phyloP scores from a whole-genome alignment of 2,797 vertebrate genomes.

The Tachyglossus aculeatus region DNA sequence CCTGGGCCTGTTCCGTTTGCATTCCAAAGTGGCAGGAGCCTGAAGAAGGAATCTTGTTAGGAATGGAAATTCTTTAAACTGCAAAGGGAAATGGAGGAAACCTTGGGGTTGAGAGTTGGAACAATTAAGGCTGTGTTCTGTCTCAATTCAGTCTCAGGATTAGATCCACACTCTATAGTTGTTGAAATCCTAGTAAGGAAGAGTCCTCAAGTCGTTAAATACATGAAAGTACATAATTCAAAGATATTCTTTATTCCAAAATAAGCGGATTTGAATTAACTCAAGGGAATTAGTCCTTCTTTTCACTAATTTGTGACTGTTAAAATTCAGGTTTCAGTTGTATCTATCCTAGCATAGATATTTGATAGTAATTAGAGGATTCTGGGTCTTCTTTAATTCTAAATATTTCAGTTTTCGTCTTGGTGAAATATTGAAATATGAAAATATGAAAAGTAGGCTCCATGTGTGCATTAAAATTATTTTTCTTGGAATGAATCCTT shows the following conservation, averaged over 20 bases:
- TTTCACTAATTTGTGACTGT: slow-evolving; percentile 19
- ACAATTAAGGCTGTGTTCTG: slow-evolving; percentile 58
- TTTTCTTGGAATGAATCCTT: slow-evolving; percentile 9
- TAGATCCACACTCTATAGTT: not conserved
- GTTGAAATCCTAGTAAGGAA: slow-evolving; percentile 43
- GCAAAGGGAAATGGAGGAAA: slow-evolving; percentile 50
- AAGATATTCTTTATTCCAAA: slow-evolving; percentile 26
- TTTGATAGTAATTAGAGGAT: slow-evolving; percentile 60
- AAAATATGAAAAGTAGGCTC: slow-evolving; percentile 45
- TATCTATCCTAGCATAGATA: slow-evolving; percentile 26
- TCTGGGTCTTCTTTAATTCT: slow-evolving; percentile 46
- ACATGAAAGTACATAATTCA: slow-evolving; percentile 32
- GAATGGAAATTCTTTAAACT: slow-evolving; percentile 32
- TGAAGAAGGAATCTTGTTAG: slow-evolving; percentile 32
- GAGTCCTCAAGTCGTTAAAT: slow-evolving; percentile 6
- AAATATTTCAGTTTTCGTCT: slow-evolving; percentile 38
- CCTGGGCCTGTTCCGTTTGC: not conserved
- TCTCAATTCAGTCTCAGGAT: slow-evolving; percentile 31
- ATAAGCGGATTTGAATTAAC: slow-evolving; percentile 28
- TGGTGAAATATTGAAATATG: slow-evolving; percentile 55
- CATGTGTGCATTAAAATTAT: slow-evolving; percentile 53
- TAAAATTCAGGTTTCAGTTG: slow-evolving; percentile 37
- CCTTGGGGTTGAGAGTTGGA: slow-evolving; percentile 47
- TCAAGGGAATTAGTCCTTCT: slow-evolving; percentile 30
- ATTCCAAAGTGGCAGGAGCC: slow-evolving; percentile 14